These are phyloP conservation scores for Salarias fasciatus DNA, from an alignment of 2,797 vertebrate genomes.

Conservation along the genomic window DNA sequence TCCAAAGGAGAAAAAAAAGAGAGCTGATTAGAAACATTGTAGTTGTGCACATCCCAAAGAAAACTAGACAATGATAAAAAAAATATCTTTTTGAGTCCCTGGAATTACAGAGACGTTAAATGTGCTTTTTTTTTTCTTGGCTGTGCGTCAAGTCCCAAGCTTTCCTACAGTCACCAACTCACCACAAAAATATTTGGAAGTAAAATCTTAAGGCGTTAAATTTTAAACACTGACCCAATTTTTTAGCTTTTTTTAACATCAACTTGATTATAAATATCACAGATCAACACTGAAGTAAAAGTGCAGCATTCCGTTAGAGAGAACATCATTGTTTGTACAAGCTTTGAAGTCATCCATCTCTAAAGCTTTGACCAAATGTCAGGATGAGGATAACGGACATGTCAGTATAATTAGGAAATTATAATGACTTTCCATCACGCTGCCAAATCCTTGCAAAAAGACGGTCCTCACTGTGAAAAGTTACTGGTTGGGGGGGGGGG, in stretches of 20 bases:
- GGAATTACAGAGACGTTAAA: slow-evolving; percentile 1
- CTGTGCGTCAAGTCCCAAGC: slow-evolving; percentile 5
- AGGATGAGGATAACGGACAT: slow-evolving; percentile 8
- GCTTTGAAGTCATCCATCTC: slow-evolving; percentile 27
- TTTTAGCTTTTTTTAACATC: slow-evolving; percentile 35
- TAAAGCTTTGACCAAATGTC: slow-evolving; percentile 21
- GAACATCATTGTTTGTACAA: slow-evolving; percentile 30
- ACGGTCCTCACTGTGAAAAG: slow-evolving; percentile 31
- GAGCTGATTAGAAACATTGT: slow-evolving; percentile 5
- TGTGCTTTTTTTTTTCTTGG: slow-evolving; percentile 13
- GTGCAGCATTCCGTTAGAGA: slow-evolving; percentile 26
- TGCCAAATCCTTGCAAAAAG: slow-evolving; percentile 22
- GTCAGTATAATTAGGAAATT: slow-evolving; percentile 15
- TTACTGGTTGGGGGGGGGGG: too few species aligned
- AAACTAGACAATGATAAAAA: slow-evolving; percentile 33
- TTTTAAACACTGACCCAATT: slow-evolving; percentile 74
- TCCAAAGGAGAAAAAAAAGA: too few species aligned
- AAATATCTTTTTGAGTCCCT: too few species aligned
- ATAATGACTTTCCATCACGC: slow-evolving; percentile 8
- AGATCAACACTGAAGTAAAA: slow-evolving; percentile 38
- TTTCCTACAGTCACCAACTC: slow-evolving; percentile 13
- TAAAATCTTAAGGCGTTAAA: slow-evolving; percentile 70
- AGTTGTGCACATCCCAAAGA: slow-evolving; percentile 12
- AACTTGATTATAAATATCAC: slow-evolving; percentile 46
- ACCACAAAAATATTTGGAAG: slow-evolving; percentile 38